Conservation (phyloP, 2,888 invertebrate species). For the Himalopsyche anomala region DNA sequence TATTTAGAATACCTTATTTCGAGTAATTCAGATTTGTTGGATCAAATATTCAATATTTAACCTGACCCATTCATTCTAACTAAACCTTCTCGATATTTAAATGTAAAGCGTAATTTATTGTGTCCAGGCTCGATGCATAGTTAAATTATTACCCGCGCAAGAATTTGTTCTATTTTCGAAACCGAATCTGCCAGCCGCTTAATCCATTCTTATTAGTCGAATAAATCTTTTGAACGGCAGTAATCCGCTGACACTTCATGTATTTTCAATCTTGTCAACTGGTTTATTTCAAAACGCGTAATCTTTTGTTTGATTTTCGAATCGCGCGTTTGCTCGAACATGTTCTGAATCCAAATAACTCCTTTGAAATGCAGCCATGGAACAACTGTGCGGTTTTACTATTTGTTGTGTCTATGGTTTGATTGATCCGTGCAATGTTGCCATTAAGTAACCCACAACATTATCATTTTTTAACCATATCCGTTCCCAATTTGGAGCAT, state of each 20-base stretch:
- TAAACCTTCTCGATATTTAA: too few relatives aligned
- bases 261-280: conserved; percentile 3
- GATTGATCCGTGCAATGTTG: not conserved
- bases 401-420: not conserved
- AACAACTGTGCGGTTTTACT: not conserved
- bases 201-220: conserved; percentile 10
- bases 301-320: conserved; percentile 16
- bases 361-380: conserved; percentile 1
- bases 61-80: too few relatives aligned
- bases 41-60: too few relatives aligned
- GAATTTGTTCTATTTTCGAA: conserved; percentile 34
- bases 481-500: too few relatives aligned
- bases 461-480: too few relatives aligned
- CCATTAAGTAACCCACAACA: too few relatives aligned
- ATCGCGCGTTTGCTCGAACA: conserved; percentile 6
- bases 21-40: too few relatives aligned
- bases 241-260: conserved; percentile 21
- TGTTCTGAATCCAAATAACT: conserved; percentile 3
- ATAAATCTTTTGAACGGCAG: not conserved
- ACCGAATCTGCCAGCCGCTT: not conserved
- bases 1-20: too few relatives aligned
- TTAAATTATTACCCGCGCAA: conserved; percentile 8
- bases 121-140: not conserved
- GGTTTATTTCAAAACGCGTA: conserved; percentile 1
- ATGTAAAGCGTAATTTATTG: not conserved